A percentile compares a stretch with the other conserved stretches of the same genome.
Conservation (phyloP, 2,888 invertebrate species). For the Nomada flava region DNA sequence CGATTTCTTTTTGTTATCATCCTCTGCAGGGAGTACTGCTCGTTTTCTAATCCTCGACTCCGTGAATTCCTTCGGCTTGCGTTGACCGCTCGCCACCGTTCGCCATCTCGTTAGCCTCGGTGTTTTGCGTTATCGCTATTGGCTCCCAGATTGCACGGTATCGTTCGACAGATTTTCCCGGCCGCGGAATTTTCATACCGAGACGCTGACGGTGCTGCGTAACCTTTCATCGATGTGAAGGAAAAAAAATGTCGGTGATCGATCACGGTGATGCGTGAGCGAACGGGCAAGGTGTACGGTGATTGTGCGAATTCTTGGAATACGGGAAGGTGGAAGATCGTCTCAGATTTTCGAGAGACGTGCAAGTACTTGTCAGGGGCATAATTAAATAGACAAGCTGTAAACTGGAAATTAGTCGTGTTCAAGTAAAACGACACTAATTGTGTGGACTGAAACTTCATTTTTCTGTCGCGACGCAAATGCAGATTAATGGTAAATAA, state of each 20-base stretch:
- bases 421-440: too few relatives aligned
- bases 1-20: conserved; percentile 74
- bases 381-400: too few relatives aligned
- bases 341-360: neutral
- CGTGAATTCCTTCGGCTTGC: conserved; percentile 42
- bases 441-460: too few relatives aligned
- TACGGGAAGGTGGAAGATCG: neutral
- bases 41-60: conserved; percentile 1
- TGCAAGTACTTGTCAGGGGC: too few relatives aligned
- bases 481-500: too few relatives aligned
- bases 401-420: too few relatives aligned
- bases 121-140: conserved; percentile 22
- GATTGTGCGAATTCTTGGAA: neutral
- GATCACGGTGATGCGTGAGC: conserved; percentile 10
- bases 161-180: conserved; percentile 12
- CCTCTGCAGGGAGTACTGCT: conserved; percentile 60
- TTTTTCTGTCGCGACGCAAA: too few relatives aligned
- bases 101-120: conserved; percentile 36
- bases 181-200: conserved; percentile 13
- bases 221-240: conserved; percentile 15
- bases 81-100: neutral
- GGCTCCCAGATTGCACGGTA: conserved; percentile 3
- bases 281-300: neutral
- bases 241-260: conserved; percentile 1
- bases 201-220: conserved; percentile 12